Base-by-base conservation (phyloP, 37 sponge, comb jelly and placozoan genomes). In the Chondrosia reniformis region DNA sequence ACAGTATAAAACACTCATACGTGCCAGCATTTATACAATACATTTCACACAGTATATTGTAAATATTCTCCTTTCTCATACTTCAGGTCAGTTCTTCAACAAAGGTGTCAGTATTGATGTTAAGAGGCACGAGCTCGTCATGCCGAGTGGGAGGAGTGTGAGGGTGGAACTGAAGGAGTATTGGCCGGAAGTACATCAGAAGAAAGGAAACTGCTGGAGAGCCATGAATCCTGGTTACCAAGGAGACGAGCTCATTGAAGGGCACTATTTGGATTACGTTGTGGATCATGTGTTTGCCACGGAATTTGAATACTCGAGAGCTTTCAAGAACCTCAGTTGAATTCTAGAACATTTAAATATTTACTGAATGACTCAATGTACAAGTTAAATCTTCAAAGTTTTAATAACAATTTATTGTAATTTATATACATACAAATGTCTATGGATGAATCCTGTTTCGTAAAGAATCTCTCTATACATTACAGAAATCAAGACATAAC, bases 201-300 rank as follows among this genome's bases (percentile, higher is more conserved):
- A 69, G 72, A 38, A 24, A 1, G 76, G 77, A 76, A 25, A 34
- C 64, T 85, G 85, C 80, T 85, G 85, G 85, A 54, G 45, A 17
- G 73, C 85, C 74, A 79, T 72, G 74, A 85, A 78, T 34, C 85
- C 85, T 19, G 85, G 85, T 15, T 85, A 79, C 79, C 85, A 85
- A 54, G 85, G 72, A n/a, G 37, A 69, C n/a, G 72, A 44, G 36
- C 43, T 69, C 9, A 21, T 69, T 24, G 46, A 81, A 34, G 81
- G 81, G 45, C 30, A 72, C 0, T 81, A 59, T 41, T 5, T 59
- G 46, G 75, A 81, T 25, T 81, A 81, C 42, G 24, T 44, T 0
- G 81, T 72, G 39, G 75, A 81, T 37, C 19, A 55, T 33, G 9
- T 81, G n/a, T 38, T 81, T 58, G 63, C 80, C 5, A 79, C 80